These are phyloP conservation scores for Thalassophryne amazonica DNA, from an alignment of 2,797 vertebrate genomes.

Conservation along the genomic window DNA sequence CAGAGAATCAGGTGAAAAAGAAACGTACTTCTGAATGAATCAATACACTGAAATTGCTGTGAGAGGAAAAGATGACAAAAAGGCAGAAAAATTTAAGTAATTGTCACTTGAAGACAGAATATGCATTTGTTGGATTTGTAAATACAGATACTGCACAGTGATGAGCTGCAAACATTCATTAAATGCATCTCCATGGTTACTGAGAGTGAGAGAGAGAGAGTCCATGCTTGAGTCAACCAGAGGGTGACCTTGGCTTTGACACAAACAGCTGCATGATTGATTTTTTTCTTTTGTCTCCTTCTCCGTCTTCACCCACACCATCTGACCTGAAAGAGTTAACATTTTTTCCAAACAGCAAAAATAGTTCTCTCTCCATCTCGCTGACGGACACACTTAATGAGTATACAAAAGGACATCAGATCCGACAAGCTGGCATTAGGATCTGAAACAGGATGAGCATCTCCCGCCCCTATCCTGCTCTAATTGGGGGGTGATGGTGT, in stretches of 20 bases:
- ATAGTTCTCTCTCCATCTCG: slow-evolving; percentile 11
- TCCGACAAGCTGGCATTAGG: slow-evolving; percentile 71
- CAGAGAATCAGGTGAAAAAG: no score
- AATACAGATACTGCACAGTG: slow-evolving; percentile 10
- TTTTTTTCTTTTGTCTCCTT: slow-evolving; percentile 18
- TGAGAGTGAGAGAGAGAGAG: slow-evolving; percentile 19
- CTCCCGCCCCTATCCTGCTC: slow-evolving; percentile 80
- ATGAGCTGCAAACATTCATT: slow-evolving; percentile 33
- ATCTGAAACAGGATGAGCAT: slow-evolving; percentile 90
- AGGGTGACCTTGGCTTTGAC: slow-evolving; percentile 58
- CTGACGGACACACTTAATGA: slow-evolving; percentile 35
- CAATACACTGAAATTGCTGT: slow-evolving; percentile 1
- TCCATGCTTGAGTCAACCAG: slow-evolving; percentile 29
- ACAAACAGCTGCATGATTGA: slow-evolving; percentile 43
- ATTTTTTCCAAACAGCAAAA: slow-evolving; percentile 22
- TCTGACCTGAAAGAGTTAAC: slow-evolving; percentile 8
- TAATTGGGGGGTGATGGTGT: slow-evolving; percentile 88
- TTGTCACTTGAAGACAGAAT: no score
- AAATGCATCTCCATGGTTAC: slow-evolving; percentile 61
- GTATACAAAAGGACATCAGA: slow-evolving; percentile 29
- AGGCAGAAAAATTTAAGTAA: no score
- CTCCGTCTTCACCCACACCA: background rate
- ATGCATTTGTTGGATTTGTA: slow-evolving; percentile 2
- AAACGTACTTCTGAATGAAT: no score
- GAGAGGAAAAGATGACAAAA: no score